Evolutionary conservation across 2,888 invertebrate genomes (phyloP), one percentile per base, ranked within the genome.

Genomic region (Lingula anatina): DNA sequence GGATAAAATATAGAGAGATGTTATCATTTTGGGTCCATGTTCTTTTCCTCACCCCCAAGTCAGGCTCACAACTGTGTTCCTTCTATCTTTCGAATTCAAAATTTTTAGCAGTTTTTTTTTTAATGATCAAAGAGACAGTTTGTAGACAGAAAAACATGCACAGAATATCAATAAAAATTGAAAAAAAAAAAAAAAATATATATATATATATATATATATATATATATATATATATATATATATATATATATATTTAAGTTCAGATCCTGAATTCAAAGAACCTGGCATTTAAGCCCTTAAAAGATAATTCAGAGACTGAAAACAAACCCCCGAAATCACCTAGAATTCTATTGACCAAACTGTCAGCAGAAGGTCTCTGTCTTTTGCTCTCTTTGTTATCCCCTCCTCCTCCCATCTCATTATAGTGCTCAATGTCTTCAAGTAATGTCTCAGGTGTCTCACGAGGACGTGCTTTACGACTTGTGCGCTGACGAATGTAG

Each of bases 391-490:
- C 31, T 15, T 9, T 12, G 31, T 9, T 31, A 31, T 15, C 31
- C 9, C 9, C 9, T 15, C 9, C 9, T 15, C 15, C 9, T 9
- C 15, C 9, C 15, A 9, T 15, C 31, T 35, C 5, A 1, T 58
- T 58, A 46, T 87, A 86, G 70, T 86, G 86, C 24, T 83, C 81
- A 21, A 88, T 73, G 53, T 83, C 83, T 52, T 84, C 80, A 5
- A 88, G 71, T 15, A 87, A 68, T 3, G 82, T 82, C 68, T 87
- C 87, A 27, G 86, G 83, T 0, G 85, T 84, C 55, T 85, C 83
- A 0, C 83, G 82, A 18, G 85, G 82, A 44, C 83, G 82, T 52
- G 82, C 81, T 56, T 84, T 83, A 0, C 84, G 79, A 38, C 82
- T 80, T 3, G 83, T 80, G 49, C 83, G 82, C 36, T 85, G 85